phyloP scores from a whole-genome alignment of 2,888 invertebrate species.

The Lissocephala sabroskyi region DNA sequence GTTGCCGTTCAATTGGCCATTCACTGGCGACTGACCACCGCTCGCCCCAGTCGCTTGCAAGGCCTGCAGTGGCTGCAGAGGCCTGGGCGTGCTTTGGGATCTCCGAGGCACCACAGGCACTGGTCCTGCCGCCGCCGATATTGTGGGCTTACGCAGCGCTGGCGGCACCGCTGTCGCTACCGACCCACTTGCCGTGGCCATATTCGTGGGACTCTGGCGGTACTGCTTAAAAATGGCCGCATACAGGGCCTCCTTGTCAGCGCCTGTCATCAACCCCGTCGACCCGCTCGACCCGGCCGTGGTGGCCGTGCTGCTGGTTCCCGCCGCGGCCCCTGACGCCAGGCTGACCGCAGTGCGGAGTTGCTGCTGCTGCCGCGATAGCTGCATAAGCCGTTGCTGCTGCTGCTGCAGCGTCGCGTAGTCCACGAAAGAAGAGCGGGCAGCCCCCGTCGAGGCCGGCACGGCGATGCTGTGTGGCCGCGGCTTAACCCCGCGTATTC shows the following conservation, averaged over 20 bases:
- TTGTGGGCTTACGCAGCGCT: constrained; percentile 46
- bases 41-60: constrained; percentile 12
- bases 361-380: constrained; percentile 66
- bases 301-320: constrained; percentile 26
- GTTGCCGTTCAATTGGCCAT: constrained; percentile 38
- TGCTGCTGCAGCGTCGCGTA: constrained; percentile 53
- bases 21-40: constrained; percentile 15
- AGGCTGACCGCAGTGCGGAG: constrained; percentile 58
- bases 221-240: constrained; percentile 69
- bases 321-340: constrained; percentile 22
- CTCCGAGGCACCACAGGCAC: constrained; percentile 66
- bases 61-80: constrained; percentile 30
- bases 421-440: constrained; percentile 57
- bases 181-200: constrained; percentile 18
- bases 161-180: constrained; percentile 58
- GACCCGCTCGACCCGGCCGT: constrained; percentile 17
- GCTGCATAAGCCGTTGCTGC: constrained; percentile 64
- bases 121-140: neutral
- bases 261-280: constrained; percentile 4
- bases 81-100: constrained; percentile 71
- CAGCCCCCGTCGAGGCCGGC: constrained; percentile 32
- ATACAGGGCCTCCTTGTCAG: constrained; percentile 69
- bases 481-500: constrained; percentile 68
- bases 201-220: constrained; percentile 61
- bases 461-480: constrained; percentile 79